Base-by-base conservation (phyloP, 2,888 invertebrate species). In the Polydrusus pterygomalis region DNA sequence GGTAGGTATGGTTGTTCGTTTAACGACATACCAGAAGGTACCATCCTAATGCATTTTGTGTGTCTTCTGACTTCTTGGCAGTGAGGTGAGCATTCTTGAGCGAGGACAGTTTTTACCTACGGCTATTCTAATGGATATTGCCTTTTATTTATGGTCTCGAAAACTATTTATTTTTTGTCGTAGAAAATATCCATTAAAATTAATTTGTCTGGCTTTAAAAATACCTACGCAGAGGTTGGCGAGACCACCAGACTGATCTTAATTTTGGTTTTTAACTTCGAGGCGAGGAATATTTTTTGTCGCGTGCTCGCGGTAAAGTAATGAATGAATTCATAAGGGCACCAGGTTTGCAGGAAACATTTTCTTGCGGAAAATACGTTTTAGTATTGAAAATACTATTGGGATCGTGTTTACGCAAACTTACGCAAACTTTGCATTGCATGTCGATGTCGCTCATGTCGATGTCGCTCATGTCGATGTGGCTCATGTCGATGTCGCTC, bases 11-110 rank as follows among this genome's bases (percentile, higher is more conserved):
- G 45, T 13, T 38, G 15, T 38, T 5, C 74, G 43, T 69, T 69
- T 60, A 69, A 11, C 25, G 30, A 69, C 76, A 72, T 74, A 71
- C 75, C 77, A 73, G 79, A 77, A 78, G 78, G 77, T 70, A 77
- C 77, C 77, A 70, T 78, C 79, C 84, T 85, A 85, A 85, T 85
- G 84, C 83, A 82, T 84, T 85, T 85, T 84, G 82, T 84, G 80
- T 84, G 84, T 84, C 80, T 80, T 81, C 79, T 78, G 45, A 47
- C 47, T 47, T 47, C 47, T 25, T 34, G 17, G 51, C 51, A 67
- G 15, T 20, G 18, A 40, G 20, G 60, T 20, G 18, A 40, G 20
- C 68, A 73, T 73, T 73, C 73, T 67, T 34, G 8, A 58, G 58
- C 68, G 68, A 68, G 65, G 67, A 49, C 34, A 30, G 30, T 70